Evolutionary conservation across 2,113 vertebrate genomes (phyloP).

Genomic region (Oreamnos americanus): DNA sequence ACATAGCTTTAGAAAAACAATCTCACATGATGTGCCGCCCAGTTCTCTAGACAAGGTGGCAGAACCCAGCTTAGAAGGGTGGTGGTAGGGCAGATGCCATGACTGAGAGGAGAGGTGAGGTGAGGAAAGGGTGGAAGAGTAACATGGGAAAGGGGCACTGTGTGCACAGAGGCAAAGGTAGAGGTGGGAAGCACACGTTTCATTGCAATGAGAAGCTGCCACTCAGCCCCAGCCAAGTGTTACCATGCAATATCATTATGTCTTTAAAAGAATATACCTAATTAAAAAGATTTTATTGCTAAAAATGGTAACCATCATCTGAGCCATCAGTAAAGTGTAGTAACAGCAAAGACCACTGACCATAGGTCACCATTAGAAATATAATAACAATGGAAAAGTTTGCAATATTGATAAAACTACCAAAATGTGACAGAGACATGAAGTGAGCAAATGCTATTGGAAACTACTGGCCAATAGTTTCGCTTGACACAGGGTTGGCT

Average conservation of each 20-base stretch:
- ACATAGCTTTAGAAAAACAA: neutral
- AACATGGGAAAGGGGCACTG: neutral
- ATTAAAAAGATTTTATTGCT: neutral
- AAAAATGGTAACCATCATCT: neutral
- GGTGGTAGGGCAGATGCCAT: too few species aligned
- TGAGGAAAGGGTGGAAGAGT: neutral
- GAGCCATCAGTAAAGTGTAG: neutral
- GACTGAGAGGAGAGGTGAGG: neutral
- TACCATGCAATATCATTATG: neutral
- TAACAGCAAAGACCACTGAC: neutral
- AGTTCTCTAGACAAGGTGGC: neutral
- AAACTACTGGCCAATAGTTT: neutral
- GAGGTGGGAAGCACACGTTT: neutral
- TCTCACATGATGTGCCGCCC: neutral
- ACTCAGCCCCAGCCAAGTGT: neutral
- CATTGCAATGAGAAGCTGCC: neutral
- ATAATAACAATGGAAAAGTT: neutral
- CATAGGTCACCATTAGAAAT: neutral
- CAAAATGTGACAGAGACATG: neutral
- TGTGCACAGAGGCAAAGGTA: neutral
- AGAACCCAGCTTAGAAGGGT: neutral
- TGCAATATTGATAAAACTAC: neutral
- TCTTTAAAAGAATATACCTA: neutral
- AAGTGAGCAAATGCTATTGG: neutral
- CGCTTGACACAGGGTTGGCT: neutral